Evolutionary conservation across 2,113 vertebrate species (phyloP).

Genomic region (Calyptomena viridis): DNA sequence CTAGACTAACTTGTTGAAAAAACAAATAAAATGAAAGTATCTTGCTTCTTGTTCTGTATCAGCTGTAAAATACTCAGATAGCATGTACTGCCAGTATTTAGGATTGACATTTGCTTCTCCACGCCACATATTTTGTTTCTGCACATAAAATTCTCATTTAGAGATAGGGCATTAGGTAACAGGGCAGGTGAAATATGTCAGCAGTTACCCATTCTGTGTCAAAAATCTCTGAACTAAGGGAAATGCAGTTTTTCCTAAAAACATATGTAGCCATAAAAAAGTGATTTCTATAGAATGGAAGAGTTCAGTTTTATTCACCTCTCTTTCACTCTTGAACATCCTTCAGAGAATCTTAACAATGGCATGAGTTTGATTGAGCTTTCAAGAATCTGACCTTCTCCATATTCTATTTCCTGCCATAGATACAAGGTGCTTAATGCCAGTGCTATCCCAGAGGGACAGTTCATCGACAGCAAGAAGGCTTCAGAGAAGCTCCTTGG

Average conservation of each 20-base stretch:
- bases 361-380: not conserved
- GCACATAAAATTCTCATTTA: not conserved
- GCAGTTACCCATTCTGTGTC: not conserved
- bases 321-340: not conserved
- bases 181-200: not conserved
- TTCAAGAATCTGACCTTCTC: not conserved
- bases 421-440: conserved; percentile 86
- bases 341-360: not conserved
- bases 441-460: conserved; percentile 87
- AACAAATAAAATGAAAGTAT: not conserved
- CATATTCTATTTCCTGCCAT: not conserved
- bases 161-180: not conserved
- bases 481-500: conserved; percentile 87
- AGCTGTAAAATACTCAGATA: not conserved
- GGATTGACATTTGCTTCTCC: not conserved
- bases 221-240: not conserved
- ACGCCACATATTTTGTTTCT: not conserved
- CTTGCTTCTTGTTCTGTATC: not conserved
- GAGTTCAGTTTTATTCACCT: not conserved
- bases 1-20: not conserved
- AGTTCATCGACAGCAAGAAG: conserved; percentile 89
- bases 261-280: not conserved
- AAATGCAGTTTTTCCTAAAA: not conserved
- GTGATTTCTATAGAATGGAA: not conserved
- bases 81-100: not conserved